These are phyloP conservation scores for Lepidochitona cinerea DNA, from an alignment of 2,888 invertebrate species.

Conservation along the genomic window DNA sequence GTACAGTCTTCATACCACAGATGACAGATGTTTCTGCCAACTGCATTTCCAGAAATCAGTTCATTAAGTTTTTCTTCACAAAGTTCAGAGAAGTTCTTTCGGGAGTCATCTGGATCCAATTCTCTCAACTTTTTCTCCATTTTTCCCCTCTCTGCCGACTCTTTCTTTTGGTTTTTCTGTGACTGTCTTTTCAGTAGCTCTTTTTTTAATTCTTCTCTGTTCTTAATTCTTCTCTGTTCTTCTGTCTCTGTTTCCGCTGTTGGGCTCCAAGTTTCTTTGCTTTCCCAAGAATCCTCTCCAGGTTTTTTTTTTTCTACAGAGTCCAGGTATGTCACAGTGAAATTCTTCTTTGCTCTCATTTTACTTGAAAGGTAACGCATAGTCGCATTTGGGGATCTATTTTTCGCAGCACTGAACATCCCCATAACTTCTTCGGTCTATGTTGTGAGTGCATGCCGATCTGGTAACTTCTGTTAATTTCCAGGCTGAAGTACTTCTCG, in stretches of 20 bases:
- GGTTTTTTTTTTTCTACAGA: background rate
- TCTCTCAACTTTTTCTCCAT: conserved; percentile 1
- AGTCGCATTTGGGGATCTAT: conserved; percentile 19
- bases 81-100: no score
- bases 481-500: conserved; percentile 15
- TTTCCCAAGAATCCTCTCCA: background rate
- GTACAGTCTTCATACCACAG: conserved; percentile 10
- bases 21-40: conserved; percentile 20
- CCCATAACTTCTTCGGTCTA: conserved; percentile 26
- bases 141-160: conserved; percentile 15
- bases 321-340: background rate
- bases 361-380: conserved; percentile 16
- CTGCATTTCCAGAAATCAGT: conserved; percentile 14
- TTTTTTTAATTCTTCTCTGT: background rate
- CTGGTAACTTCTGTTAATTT: no score
- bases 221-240: background rate
- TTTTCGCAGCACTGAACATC: conserved; percentile 24
- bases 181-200: background rate
- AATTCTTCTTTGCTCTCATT: conserved; percentile 15
- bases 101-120: background rate
- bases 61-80: no score
- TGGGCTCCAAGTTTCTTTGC: no score
- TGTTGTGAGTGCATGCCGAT: no score
- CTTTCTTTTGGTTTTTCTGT: conserved; percentile 9
- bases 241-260: background rate